phyloP scores from a whole-genome alignment of 2,797 vertebrate species.

The Lepilemur ruficaudatus region DNA sequence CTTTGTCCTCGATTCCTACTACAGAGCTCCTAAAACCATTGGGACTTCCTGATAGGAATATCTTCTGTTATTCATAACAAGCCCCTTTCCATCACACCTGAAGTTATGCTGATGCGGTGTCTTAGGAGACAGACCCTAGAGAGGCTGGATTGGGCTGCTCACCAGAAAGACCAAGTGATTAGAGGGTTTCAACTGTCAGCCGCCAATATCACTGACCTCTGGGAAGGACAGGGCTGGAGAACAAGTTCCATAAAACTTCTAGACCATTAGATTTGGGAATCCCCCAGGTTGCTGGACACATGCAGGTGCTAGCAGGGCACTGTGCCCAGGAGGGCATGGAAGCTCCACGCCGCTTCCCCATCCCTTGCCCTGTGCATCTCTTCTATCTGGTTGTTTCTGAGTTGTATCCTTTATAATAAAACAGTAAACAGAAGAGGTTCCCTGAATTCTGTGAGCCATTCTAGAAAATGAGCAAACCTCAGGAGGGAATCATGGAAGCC shows the following conservation, averaged over 20 bases:
- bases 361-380: neutral
- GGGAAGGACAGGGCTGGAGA: neutral
- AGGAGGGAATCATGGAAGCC: neutral
- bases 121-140: neutral
- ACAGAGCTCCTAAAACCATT: neutral
- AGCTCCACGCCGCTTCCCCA: neutral
- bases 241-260: neutral
- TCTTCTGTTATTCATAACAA: neutral
- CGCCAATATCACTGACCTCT: neutral
- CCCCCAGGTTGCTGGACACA: neutral
- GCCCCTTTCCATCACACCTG: neutral
- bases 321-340: fast-evolving
- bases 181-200: neutral
- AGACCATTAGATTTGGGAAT: neutral
- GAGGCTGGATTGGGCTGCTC: neutral
- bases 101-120: neutral
- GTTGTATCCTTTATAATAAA: neutral
- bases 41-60: neutral
- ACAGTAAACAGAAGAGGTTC: neutral
- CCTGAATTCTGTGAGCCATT: neutral
- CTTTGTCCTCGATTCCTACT: neutral
- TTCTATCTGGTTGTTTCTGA: neutral
- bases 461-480: neutral
- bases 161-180: neutral
- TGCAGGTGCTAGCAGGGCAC: too few relatives aligned